Percentiles rank a stretch among this genome's conserved stretches.
Evolutionary conservation across 1,140 invertebrate genomes (phyloP).

Genomic region (Drosophila obscura): DNA sequence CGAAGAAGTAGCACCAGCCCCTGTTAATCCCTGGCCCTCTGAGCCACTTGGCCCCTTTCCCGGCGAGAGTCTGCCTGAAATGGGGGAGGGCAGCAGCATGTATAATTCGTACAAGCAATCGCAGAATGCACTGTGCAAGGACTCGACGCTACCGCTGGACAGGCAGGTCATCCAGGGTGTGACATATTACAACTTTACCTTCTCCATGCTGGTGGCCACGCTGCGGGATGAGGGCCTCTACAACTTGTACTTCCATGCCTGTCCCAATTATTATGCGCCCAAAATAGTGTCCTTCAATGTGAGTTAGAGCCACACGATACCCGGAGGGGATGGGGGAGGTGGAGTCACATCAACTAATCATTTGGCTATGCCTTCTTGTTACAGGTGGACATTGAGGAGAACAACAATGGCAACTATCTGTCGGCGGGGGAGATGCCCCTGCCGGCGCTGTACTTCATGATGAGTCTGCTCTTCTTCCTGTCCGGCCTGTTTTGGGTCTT

Average conservation of each 20-base stretch:
- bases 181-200: constrained; percentile 84
- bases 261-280: constrained; percentile 87
- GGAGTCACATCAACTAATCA: not conserved
- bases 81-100: constrained; percentile 8
- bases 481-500: constrained; percentile 96
- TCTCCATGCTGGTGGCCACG: constrained; percentile 91
- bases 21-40: constrained; percentile 23
- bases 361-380: not conserved
- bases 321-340: not conserved
- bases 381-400: constrained; percentile 93
- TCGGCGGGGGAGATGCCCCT: constrained; percentile 99
- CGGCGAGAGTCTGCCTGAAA: not conserved
- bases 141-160: constrained; percentile 61
- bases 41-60: constrained; percentile 6
- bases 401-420: constrained; percentile 94
- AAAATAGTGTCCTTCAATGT: constrained; percentile 84
- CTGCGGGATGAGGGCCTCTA: constrained; percentile 95
- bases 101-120: constrained; percentile 48
- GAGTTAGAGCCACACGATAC: constrained; percentile 25
- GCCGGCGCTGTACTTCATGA: constrained; percentile 95
- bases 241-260: constrained; percentile 98
- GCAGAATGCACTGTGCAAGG: constrained; percentile 63
- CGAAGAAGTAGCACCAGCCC: constrained; percentile 17
- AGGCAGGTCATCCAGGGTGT: constrained; percentile 40
- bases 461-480: constrained; percentile 95